Conservation (phyloP, 2,888 invertebrate species). For the Iselma pallidipennis region DNA sequence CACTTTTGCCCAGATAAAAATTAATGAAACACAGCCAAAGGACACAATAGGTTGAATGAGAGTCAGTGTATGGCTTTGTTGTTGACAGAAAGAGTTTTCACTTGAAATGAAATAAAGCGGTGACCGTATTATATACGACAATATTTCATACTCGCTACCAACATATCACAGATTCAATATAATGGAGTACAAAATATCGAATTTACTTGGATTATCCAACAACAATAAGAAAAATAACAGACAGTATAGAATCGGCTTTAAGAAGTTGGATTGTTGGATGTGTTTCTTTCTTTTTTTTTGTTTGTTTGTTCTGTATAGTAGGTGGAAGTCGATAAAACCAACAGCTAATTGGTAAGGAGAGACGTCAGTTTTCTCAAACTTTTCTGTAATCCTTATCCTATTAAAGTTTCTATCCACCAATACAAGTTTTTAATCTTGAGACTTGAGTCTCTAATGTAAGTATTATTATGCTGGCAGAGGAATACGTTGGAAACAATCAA, state of each 20-base stretch:
- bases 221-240: not conserved
- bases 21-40: not conserved
- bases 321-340: not conserved
- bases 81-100: too few relatives aligned
- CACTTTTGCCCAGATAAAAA: not conserved
- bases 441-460: not conserved
- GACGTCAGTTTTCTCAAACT: not conserved
- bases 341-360: not conserved
- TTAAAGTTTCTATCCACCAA: constrained; percentile 1
- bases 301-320: not conserved
- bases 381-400: not conserved
- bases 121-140: too few relatives aligned
- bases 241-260: not conserved
- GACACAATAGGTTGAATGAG: too few relatives aligned
- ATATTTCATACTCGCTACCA: too few relatives aligned
- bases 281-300: not conserved
- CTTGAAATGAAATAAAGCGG: too few relatives aligned
- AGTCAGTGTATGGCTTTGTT: too few relatives aligned
- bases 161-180: too few relatives aligned
- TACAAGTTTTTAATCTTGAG: not conserved
- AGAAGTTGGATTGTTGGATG: not conserved
- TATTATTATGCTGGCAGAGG: not conserved
- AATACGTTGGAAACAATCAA: not conserved
- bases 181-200: too few relatives aligned
- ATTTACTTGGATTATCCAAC: not conserved